phyloP scores from a whole-genome alignment of 2,113 vertebrate species.

The Coptodon rendalli region DNA sequence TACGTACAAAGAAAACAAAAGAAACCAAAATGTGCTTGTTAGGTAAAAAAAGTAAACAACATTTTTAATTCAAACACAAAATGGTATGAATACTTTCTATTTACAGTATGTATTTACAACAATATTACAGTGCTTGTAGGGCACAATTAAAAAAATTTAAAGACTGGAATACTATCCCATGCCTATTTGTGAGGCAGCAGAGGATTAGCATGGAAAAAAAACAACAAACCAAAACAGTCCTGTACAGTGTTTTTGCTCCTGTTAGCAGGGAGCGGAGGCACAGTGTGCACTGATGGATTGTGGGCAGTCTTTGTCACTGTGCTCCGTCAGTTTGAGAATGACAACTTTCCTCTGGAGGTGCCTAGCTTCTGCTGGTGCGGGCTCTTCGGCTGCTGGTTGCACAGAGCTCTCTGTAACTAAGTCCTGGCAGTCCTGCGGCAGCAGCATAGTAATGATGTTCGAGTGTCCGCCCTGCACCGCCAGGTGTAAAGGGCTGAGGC shows the following conservation, averaged over 20 bases:
- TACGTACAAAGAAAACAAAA: neutral
- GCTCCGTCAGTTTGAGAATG: constrained; percentile 73
- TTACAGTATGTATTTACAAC: constrained; percentile 68
- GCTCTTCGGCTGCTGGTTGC: constrained; percentile 5
- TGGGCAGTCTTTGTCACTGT: constrained; percentile 18
- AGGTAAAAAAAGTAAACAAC: constrained; percentile 14
- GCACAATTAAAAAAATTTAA: neutral
- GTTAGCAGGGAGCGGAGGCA: constrained; percentile 56
- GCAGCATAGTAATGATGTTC: constrained; percentile 72
- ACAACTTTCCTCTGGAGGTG: constrained; percentile 68
- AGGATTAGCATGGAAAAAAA: neutral
- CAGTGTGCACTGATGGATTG: constrained; percentile 11
- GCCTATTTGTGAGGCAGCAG: neutral
- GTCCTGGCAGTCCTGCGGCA: constrained; percentile 59
- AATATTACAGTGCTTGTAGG: neutral
- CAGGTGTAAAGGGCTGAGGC: constrained; percentile 78
- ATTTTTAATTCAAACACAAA: constrained; percentile 7
- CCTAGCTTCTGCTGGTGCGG: neutral
- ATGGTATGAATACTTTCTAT: constrained; percentile 45
- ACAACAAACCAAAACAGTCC: neutral
- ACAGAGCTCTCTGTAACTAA: constrained; percentile 14
- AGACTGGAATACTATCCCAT: neutral
- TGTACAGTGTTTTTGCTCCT: neutral
- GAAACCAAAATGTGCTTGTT: constrained; percentile 2
- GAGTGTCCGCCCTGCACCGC: constrained; percentile 74